phyloP scores from a whole-genome alignment of 37 sponge, comb jelly and placozoan species.

The Mnemiopsis leidyi region DNA sequence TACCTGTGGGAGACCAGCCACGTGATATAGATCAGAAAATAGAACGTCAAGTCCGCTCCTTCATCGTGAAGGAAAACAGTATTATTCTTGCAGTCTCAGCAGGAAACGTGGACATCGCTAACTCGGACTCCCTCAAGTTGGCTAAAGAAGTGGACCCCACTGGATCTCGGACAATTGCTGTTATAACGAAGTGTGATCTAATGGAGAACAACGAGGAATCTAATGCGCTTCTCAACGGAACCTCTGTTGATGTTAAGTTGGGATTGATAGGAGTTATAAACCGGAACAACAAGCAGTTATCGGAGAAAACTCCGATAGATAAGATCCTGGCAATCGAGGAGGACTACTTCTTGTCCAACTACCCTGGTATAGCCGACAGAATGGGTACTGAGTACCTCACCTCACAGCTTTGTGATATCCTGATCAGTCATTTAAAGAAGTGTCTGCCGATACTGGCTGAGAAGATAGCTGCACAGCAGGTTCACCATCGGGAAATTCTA shows the following conservation, averaged over 20 bases:
- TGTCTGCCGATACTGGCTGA: constrained; percentile 82
- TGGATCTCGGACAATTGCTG: constrained; percentile 85
- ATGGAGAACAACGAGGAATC: constrained; percentile 97
- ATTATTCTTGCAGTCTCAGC: constrained; percentile 92
- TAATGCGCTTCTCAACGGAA: constrained; percentile 81
- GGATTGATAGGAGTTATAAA: constrained; percentile 97
- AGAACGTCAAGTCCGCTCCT: constrained; percentile 71
- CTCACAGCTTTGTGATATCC: not conserved
- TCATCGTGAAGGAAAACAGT: constrained; percentile 88
- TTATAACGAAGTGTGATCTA: constrained; percentile 94
- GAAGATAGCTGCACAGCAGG: constrained; percentile 72
- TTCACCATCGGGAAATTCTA: constrained; percentile 71
- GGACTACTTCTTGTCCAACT: not conserved
- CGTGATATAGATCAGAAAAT: constrained; percentile 86
- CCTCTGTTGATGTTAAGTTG: constrained; percentile 84
- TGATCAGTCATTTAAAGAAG: constrained; percentile 84
- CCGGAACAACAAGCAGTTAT: constrained; percentile 87
- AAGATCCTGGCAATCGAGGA: not conserved
- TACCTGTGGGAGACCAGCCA: constrained; percentile 98
- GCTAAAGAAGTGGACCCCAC: constrained; percentile 86
- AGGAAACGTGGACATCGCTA: constrained; percentile 95
- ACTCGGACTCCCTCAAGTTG: constrained; percentile 89
- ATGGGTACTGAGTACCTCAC: not conserved
- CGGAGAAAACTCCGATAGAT: not conserved
- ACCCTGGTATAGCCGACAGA: not conserved